Evolutionary conservation across 2,113 vertebrate genomes (phyloP).

Genomic region (Verasper variegatus): DNA sequence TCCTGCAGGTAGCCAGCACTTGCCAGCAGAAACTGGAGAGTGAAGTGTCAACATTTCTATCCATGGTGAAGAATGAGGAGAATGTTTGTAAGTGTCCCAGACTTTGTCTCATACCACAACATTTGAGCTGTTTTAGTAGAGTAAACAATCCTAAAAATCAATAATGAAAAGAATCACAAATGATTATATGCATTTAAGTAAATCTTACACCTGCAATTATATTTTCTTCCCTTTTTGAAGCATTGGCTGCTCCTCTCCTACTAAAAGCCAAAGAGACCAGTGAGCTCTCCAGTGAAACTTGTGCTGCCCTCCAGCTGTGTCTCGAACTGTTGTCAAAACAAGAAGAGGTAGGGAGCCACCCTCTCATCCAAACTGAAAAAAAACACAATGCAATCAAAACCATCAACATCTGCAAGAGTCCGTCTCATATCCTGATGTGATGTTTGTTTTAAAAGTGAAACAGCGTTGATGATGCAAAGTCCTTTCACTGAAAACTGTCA

Average conservation of each 20-base stretch:
- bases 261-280: slow-evolving; percentile 89
- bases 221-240: slow-evolving; percentile 60
- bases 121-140: neutral
- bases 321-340: slow-evolving; percentile 88
- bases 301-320: slow-evolving; percentile 86
- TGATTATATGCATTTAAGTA: neutral
- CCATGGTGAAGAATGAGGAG: slow-evolving; percentile 86
- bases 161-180: neutral
- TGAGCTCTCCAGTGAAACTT: slow-evolving; percentile 88
- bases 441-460: neutral
- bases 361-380: neutral
- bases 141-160: neutral
- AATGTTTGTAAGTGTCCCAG: slow-evolving; percentile 56
- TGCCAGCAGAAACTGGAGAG: slow-evolving; percentile 87
- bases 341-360: slow-evolving; percentile 84
- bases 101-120: neutral
- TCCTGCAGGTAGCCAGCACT: slow-evolving; percentile 84
- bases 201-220: neutral
- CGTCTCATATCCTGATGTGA: neutral
- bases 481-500: neutral
- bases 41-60: slow-evolving; percentile 88
- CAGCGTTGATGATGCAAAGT: neutral
- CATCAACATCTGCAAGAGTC: neutral
- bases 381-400: neutral
- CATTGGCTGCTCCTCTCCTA: slow-evolving; percentile 81